Evolutionary conservation across 1,140 invertebrate genomes (phyloP).

Genomic region (Penaeus chinensis): DNA sequence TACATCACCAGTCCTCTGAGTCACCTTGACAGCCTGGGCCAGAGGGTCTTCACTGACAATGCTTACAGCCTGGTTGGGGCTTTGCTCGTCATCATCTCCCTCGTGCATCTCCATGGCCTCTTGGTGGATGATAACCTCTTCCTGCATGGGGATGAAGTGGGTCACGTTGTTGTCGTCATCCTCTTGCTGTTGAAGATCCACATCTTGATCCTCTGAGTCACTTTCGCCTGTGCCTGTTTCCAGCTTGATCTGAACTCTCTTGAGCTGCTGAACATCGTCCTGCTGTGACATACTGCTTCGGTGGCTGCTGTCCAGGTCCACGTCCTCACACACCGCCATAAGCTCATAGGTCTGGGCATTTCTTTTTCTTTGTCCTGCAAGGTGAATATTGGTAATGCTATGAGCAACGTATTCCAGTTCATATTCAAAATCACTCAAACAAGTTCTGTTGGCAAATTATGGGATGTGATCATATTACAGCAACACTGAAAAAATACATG

Average conservation of each 20-base stretch:
- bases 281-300: neutral
- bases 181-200: neutral
- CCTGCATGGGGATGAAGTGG: neutral
- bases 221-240: neutral
- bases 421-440: no score
- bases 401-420: no score
- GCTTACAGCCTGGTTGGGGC: neutral
- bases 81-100: neutral
- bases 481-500: no score
- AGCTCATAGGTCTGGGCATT: neutral
- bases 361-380: no score
- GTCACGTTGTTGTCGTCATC: neutral
- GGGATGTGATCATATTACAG: no score
- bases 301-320: neutral
- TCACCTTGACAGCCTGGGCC: no score
- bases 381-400: no score
- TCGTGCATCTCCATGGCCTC: neutral
- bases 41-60: neutral
- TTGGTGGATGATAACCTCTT: conserved; percentile 10
- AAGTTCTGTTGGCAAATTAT: no score
- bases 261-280: neutral
- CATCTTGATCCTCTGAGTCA: neutral
- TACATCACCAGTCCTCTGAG: no score
- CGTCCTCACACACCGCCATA: conserved; percentile 10
- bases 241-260: conserved; percentile 8